These are phyloP conservation scores for Lamellibrachia columna DNA, from an alignment of 2,888 invertebrate genomes.

Conservation along the genomic window DNA sequence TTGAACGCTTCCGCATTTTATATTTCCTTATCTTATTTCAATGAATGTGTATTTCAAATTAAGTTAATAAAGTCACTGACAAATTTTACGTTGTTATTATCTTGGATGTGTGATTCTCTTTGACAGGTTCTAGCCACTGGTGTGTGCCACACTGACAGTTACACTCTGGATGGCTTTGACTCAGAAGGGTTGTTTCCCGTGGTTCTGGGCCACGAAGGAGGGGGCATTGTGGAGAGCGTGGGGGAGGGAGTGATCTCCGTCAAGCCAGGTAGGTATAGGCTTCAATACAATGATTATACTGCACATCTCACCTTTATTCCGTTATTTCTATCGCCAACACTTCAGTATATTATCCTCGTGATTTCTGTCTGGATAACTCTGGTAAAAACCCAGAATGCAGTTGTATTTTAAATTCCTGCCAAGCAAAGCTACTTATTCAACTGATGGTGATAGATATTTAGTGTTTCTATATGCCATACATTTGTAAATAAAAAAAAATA, in stretches of 20 bases:
- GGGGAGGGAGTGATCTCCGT: slow-evolving; percentile 84
- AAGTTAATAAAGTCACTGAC: neutral
- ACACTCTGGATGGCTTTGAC: slow-evolving; percentile 68
- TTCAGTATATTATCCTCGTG: neutral
- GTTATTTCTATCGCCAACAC: neutral
- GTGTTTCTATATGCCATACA: no score
- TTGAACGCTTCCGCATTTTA: neutral
- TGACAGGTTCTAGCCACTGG: slow-evolving; percentile 70
- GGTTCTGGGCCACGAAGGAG: slow-evolving; percentile 94
- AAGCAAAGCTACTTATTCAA: no score
- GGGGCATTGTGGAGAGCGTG: slow-evolving; percentile 94
- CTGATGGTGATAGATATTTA: no score
- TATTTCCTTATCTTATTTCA: neutral
- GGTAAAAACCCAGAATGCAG: neutral
- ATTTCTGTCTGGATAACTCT: neutral
- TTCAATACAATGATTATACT: neutral
- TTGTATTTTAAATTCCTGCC: neutral
- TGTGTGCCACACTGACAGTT: slow-evolving; percentile 67
- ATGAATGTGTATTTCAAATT: neutral
- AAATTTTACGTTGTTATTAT: neutral
- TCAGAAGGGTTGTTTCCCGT: slow-evolving; percentile 74
- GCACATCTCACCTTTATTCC: neutral
- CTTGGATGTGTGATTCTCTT: neutral
- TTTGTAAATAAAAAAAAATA: no score
- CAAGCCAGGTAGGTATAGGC: slow-evolving; percentile 73